These are phyloP conservation scores for Agrochola circellaris DNA, from an alignment of 2,888 invertebrate genomes.

Conservation along the genomic window DNA sequence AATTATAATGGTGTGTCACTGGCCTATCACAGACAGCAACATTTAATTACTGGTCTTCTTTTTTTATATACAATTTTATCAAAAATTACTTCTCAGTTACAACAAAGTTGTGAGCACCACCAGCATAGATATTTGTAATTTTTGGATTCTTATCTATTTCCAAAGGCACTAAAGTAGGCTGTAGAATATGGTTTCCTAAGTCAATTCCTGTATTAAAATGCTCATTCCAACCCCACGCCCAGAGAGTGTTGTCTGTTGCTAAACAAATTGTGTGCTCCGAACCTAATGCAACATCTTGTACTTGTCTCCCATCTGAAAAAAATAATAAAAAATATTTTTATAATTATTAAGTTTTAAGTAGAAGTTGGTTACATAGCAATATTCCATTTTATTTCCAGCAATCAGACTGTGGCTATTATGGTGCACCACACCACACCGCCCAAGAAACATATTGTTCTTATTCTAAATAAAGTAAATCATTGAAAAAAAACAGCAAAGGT, in stretches of 20 bases:
- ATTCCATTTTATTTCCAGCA: background rate
- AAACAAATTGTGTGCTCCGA: constrained; percentile 95
- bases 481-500: background rate
- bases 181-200: constrained; percentile 76
- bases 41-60: constrained; percentile 8
- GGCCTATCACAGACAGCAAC: constrained; percentile 32
- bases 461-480: background rate
- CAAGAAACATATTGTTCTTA: background rate
- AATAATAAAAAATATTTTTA: background rate
- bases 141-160: constrained; percentile 65
- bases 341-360: background rate
- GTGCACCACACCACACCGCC: background rate
- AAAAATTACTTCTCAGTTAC: constrained; percentile 69
- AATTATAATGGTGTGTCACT: background rate
- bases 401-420: background rate
- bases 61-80: constrained; percentile 10
- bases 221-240: constrained; percentile 97
- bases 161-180: constrained; percentile 80
- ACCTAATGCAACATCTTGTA: constrained; percentile 92
- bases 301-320: constrained; percentile 84
- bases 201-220: constrained; percentile 95
- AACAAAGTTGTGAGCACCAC: constrained; percentile 87
- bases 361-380: background rate
- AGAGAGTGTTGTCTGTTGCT: constrained; percentile 92
- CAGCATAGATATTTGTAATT: constrained; percentile 82